A percentile compares a stretch with the other conserved stretches of the same genome.
These are phyloP conservation scores for Eupithecia exiguata DNA, from an alignment of 2,888 invertebrate genomes.

Conservation along the genomic window DNA sequence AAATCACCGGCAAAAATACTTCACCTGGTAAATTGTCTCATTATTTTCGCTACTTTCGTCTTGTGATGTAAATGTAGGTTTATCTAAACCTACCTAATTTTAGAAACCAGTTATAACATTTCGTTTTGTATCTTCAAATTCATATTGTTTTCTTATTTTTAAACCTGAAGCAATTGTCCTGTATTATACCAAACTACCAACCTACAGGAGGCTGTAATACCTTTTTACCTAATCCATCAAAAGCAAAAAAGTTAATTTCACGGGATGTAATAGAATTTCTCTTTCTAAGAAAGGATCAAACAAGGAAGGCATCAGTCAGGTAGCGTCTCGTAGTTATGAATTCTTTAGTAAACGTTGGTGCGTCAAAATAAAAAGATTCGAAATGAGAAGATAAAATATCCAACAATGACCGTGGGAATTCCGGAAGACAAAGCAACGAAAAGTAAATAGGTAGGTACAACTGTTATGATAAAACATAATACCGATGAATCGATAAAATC, in stretches of 20 bases:
- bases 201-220: background rate
- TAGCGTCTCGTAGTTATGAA: background rate
- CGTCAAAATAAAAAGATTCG: constrained; percentile 18
- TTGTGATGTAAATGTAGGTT: no score
- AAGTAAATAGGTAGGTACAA: background rate
- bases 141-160: background rate
- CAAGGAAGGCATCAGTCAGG: constrained; percentile 1
- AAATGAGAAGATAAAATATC: background rate
- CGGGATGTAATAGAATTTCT: constrained; percentile 11
- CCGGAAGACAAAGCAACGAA: background rate
- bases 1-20: background rate
- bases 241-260: constrained; percentile 17
- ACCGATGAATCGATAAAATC: background rate
- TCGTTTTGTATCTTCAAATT: background rate
- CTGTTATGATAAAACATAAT: background rate
- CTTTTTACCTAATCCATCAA: constrained; percentile 10
- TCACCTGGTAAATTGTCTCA: background rate
- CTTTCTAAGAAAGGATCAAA: constrained; percentile 11
- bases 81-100: background rate
- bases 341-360: constrained; percentile 2
- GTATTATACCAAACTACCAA: background rate
- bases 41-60: background rate
- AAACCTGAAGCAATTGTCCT: background rate
- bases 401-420: background rate
- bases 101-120: background rate